Evolutionary conservation across 2,888 invertebrate genomes (phyloP).

Genomic region (Agonopterix arenella): DNA sequence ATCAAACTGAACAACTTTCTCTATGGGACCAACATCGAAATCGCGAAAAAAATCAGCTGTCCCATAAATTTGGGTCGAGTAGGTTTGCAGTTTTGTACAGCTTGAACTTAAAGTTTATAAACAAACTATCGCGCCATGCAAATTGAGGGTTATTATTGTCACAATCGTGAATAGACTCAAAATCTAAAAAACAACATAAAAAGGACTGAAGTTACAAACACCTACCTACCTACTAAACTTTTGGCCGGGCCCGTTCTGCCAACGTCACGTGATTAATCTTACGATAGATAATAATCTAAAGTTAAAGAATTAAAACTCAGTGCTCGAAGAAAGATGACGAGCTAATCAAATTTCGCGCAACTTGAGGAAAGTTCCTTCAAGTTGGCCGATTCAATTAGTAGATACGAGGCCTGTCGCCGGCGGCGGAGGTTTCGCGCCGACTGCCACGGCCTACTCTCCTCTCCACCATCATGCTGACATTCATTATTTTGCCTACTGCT

Average conservation of each 20-base stretch:
- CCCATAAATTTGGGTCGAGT: too few species aligned
- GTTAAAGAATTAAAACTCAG: constrained; percentile 46
- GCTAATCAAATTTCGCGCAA: constrained; percentile 64
- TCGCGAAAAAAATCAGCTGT: too few species aligned
- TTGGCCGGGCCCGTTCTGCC: constrained; percentile 21
- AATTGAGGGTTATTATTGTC: too few species aligned
- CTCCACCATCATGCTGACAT: neutral
- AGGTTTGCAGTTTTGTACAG: too few species aligned
- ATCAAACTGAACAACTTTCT: too few species aligned
- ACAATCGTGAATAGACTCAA: too few species aligned
- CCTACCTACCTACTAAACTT: constrained; percentile 13
- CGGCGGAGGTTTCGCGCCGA: constrained; percentile 5
- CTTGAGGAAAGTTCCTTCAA: constrained; percentile 55
- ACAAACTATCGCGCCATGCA: too few species aligned
- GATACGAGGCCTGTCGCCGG: constrained; percentile 40
- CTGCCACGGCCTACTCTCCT: constrained; percentile 10
- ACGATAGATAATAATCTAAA: constrained; percentile 27
- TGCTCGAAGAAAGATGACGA: constrained; percentile 52
- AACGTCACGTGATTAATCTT: constrained; percentile 28
- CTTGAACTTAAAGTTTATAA: too few species aligned
- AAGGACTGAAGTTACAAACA: constrained; percentile 7
- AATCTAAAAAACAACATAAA: neutral
- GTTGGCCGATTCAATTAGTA: constrained; percentile 69
- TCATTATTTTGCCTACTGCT: neutral
- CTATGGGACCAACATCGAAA: too few species aligned